Conservation (phyloP, 2,888 invertebrate genomes). For the Balanococcus diminutus region DNA sequence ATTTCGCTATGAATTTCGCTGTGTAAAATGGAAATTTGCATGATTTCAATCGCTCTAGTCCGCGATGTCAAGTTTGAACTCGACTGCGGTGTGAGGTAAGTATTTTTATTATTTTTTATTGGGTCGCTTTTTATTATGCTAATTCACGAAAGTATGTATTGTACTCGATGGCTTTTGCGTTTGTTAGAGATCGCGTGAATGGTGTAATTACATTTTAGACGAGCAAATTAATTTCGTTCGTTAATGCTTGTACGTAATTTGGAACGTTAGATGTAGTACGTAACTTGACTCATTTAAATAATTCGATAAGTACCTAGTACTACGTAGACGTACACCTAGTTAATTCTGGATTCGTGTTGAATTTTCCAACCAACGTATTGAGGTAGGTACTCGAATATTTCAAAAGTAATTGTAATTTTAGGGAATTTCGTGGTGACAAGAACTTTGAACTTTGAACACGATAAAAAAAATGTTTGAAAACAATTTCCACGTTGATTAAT, state of each 20-base stretch:
- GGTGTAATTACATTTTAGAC: background rate
- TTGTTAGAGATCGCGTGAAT: background rate
- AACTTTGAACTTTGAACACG: no score
- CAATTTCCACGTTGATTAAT: no score
- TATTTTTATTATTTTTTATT: background rate
- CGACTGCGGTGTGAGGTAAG: background rate
- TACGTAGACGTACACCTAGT: no score
- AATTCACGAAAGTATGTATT: background rate
- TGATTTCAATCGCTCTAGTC: background rate
- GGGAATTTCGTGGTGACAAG: no score
- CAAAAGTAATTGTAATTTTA: no score
- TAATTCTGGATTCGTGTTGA: background rate
- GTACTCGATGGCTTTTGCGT: slow-evolving; percentile 1
- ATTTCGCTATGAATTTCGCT: background rate
- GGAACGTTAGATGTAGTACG: background rate
- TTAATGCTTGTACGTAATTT: background rate
- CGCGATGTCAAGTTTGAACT: background rate
- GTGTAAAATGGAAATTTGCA: background rate
- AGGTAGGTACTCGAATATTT: no score
- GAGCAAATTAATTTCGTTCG: background rate
- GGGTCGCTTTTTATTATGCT: background rate
- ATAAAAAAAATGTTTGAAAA: no score
- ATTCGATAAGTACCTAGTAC: background rate
- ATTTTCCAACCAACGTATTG: no score
- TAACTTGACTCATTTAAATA: background rate